Conservation (phyloP, 2,797 vertebrate genomes). For the Silurus aristotelis region DNA sequence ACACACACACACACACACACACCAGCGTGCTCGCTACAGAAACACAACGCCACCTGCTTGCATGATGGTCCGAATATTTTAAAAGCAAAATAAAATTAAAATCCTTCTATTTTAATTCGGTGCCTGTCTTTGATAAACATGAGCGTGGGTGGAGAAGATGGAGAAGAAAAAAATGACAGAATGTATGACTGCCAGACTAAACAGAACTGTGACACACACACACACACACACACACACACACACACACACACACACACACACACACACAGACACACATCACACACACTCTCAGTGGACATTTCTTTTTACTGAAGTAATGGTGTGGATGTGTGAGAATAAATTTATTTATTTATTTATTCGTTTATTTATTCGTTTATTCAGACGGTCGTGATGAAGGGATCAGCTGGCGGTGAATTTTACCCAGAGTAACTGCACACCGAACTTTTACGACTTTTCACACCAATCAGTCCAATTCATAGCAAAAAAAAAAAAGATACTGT, state of each 20-base stretch:
- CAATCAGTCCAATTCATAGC: background rate
- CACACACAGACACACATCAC: background rate
- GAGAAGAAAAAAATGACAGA: constrained; percentile 9
- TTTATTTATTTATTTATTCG: background rate
- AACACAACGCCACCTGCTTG: constrained; percentile 20
- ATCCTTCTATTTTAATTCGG: constrained; percentile 9
- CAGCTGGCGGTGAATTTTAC: background rate
- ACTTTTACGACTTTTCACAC: background rate
- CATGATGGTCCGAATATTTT: constrained; percentile 9
- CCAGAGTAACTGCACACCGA: background rate
- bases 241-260: background rate
- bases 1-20: background rate
- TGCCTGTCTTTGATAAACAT: constrained; percentile 4
- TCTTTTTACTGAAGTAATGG: background rate
- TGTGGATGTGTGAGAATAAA: background rate
- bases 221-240: constrained; percentile 3
- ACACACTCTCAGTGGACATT: background rate
- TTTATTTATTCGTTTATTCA: background rate
- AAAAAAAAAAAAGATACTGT: background rate
- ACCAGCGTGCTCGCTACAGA: background rate
- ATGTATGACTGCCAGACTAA: constrained; percentile 4
- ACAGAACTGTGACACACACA: constrained; percentile 2
- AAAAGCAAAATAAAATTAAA: constrained; percentile 11
- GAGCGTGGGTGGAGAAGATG: background rate
- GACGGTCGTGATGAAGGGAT: background rate